Base-by-base conservation (phyloP, 2,113 vertebrate species). In the Hippocampus guttulatus region DNA sequence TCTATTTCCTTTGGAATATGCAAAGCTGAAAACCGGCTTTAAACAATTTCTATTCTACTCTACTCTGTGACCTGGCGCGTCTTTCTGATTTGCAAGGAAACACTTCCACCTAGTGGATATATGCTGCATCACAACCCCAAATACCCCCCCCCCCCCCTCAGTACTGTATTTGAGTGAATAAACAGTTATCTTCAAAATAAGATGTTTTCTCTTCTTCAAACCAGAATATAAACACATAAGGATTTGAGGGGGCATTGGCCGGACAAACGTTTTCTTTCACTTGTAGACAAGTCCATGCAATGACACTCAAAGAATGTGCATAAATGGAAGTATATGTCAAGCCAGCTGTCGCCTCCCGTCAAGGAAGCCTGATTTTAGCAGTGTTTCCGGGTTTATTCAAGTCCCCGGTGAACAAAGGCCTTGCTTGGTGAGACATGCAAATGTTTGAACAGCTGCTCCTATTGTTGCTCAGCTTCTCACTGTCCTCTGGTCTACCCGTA, bases 371-470 rank as follows among this genome's bases (percentile, higher is more conserved):
- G 55, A 69, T 76, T 81, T 85, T 64, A 16, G 60, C 83, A 89
- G 84, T 67, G 74, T 78, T 75, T 76, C 68, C 51, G 81, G 72
- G 80, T 84, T 89, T 77, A 83, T 87, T 88, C 74, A 76, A 72
- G 77, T 70, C 81, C 77, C 23, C 43, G 16, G 11, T 72, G 79
- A 70, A 87, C 84, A 85, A 83, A 82, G 72, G 64, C 68, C 63
- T 60, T 62, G 68, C 74, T 61, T 78, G 72, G 77, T 68, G 74
- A 83, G 70, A 67, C 21, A 52, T 67, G 68, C 73, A 88, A 90
- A 88, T 84, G 83, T 88, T 90, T 89, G 80, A 78, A 85, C 88
- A 91, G 88, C 84, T 90, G 87, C 68, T 75, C 69, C 78, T 67
- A 84, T 75, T 85, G 86, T 85, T 78, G 64, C 78, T 70, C 54